Conservation (phyloP, 2,888 invertebrate genomes). For the Synergus itoensis region DNA sequence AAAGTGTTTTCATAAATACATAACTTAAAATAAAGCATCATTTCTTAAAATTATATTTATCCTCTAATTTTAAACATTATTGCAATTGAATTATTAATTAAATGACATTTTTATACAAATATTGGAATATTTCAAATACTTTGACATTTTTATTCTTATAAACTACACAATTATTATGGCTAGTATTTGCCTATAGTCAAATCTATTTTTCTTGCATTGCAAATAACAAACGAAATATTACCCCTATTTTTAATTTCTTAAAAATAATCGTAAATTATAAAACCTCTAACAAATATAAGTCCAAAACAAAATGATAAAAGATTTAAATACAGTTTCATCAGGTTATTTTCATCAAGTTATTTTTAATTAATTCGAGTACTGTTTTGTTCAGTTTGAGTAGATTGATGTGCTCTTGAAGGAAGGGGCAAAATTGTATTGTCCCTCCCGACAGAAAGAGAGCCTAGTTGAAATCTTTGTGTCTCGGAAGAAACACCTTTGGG, state of each 20-base stretch:
- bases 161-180: background rate
- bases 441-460: constrained; percentile 66
- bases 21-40: background rate
- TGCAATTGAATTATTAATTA: background rate
- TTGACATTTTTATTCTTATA: background rate
- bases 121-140: no score
- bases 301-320: background rate
- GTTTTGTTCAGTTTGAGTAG: constrained; percentile 61
- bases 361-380: background rate
- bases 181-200: background rate
- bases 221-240: background rate
- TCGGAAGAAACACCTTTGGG: constrained; percentile 66
- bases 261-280: background rate
- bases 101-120: background rate
- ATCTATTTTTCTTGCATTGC: background rate
- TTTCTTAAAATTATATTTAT: background rate
- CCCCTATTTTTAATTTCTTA: background rate
- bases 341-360: background rate
- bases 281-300: background rate
- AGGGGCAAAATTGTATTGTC: constrained; percentile 68
- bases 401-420: constrained; percentile 70
- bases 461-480: constrained; percentile 71
- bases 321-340: background rate
- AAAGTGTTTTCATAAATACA: no score
- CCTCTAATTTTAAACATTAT: background rate